Conservation (phyloP, 2,797 vertebrate genomes). For the Fistularia tabacaria region DNA sequence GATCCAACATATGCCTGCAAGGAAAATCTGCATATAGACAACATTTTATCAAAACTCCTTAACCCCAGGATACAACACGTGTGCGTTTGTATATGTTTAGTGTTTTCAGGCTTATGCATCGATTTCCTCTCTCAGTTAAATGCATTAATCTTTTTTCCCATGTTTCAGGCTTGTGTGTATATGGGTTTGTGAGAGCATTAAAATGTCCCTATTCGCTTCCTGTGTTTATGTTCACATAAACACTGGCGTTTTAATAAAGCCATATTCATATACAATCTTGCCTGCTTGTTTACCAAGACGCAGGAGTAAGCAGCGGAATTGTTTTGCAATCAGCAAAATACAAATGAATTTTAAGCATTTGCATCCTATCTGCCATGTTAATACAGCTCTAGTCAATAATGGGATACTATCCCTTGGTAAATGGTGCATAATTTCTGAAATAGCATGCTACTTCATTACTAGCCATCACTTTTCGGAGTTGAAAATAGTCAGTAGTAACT, state of each 20-base stretch:
- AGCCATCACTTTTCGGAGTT: conserved; percentile 30
- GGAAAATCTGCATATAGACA: conserved; percentile 5
- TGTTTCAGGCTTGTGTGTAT: conserved; percentile 3
- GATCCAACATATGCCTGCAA: conserved; percentile 1
- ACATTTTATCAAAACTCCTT: neutral
- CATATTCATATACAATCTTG: conserved; percentile 30
- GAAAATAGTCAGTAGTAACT: no score
- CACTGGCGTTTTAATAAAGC: conserved; percentile 36
- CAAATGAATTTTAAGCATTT: conserved; percentile 1
- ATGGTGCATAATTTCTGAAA: neutral
- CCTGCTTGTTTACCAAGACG: conserved; percentile 1
- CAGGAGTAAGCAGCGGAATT: no score
- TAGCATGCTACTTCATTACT: conserved; percentile 19
- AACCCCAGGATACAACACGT: conserved; percentile 13
- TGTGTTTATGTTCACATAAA: conserved; percentile 52
- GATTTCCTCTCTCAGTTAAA: conserved; percentile 19
- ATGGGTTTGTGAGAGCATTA: conserved; percentile 17
- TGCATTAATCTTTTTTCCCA: conserved; percentile 19
- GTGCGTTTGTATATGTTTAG: neutral
- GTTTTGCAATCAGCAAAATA: no score
- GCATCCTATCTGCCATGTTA: conserved; percentile 6
- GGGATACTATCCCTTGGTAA: no score
- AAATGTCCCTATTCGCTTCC: conserved; percentile 23
- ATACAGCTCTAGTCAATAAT: no score
- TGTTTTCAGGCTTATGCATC: conserved; percentile 1